Conservation (phyloP, 2,888 invertebrate genomes). For the Tanaodytes sp. region DNA sequence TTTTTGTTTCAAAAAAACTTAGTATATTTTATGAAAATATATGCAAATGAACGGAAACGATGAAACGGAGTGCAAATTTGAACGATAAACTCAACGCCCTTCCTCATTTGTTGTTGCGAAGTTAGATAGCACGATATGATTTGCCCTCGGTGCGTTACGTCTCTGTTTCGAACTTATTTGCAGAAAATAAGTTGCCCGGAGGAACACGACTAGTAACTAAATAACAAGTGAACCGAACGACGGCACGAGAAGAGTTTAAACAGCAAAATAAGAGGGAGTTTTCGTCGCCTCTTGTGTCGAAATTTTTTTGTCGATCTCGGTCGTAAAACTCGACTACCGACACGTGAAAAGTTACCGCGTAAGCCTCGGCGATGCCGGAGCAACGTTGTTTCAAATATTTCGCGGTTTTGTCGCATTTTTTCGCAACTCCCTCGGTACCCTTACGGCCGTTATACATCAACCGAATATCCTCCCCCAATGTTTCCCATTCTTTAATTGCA, state of each 20-base stretch:
- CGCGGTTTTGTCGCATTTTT: conserved; percentile 39
- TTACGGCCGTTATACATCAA: conserved; percentile 19
- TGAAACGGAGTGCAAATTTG: no score
- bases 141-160: conserved; percentile 18
- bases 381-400: conserved; percentile 35
- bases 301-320: conserved; percentile 19
- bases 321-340: conserved; percentile 13
- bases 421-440: conserved; percentile 2
- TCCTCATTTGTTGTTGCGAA: conserved; percentile 31
- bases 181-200: conserved; percentile 30
- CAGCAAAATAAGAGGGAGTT: conserved; percentile 32
- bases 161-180: conserved; percentile 24
- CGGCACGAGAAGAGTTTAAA: conserved; percentile 26
- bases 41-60: no score
- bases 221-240: conserved; percentile 28
- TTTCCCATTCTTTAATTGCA: conserved; percentile 34
- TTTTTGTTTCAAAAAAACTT: no score
- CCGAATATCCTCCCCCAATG: conserved; percentile 11
- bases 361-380: neutral
- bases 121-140: conserved; percentile 27
- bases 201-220: conserved; percentile 26
- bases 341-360: no score
- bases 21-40: no score
- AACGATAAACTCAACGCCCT: no score
- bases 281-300: conserved; percentile 22